A percentile compares a stretch with the other conserved stretches of the same genome.
Evolutionary conservation across 2,797 vertebrate species (phyloP).

Genomic region (Platyrinchus mystaceus): DNA sequence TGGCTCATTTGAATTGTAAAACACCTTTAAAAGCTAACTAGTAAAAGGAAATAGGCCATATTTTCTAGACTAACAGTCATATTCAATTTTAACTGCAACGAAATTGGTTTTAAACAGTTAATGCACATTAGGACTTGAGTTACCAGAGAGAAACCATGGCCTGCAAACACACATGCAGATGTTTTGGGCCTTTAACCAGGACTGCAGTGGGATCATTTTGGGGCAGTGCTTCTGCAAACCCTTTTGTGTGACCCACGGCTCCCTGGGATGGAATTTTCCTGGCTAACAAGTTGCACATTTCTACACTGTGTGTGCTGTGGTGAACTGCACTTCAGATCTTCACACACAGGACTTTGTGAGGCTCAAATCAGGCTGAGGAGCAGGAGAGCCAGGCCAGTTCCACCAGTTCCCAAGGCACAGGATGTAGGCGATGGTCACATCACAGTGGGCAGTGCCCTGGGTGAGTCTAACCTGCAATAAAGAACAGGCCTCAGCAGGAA

Average conservation of each 20-base stretch:
- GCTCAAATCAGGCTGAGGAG: not conserved
- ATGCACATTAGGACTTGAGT: not conserved
- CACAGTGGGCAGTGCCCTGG: fast-evolving
- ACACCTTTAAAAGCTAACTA: constrained; percentile 60
- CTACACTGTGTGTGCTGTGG: fast-evolving
- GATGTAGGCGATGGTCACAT: fast-evolving
- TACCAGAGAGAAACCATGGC: not conserved
- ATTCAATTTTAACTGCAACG: constrained; percentile 37
- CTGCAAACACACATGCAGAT: not conserved
- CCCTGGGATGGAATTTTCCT: not conserved
- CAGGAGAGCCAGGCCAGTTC: not conserved
- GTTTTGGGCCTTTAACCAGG: not conserved
- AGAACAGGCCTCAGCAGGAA: not conserved
- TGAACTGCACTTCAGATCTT: not conserved
- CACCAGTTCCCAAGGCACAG: not conserved
- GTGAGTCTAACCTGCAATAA: fast-evolving
- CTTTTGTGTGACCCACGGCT: not conserved
- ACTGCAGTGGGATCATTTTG: not conserved
- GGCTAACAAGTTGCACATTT: not conserved
- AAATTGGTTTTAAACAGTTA: constrained; percentile 53
- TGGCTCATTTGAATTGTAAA: constrained; percentile 69
- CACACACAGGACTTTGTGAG: fast-evolving
- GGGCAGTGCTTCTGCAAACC: not conserved
- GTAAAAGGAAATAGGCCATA: constrained; percentile 62
- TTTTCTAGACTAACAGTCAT: constrained; percentile 47